Conservation (phyloP, 2,888 invertebrate genomes). For the Epistrophe grossulariae region DNA sequence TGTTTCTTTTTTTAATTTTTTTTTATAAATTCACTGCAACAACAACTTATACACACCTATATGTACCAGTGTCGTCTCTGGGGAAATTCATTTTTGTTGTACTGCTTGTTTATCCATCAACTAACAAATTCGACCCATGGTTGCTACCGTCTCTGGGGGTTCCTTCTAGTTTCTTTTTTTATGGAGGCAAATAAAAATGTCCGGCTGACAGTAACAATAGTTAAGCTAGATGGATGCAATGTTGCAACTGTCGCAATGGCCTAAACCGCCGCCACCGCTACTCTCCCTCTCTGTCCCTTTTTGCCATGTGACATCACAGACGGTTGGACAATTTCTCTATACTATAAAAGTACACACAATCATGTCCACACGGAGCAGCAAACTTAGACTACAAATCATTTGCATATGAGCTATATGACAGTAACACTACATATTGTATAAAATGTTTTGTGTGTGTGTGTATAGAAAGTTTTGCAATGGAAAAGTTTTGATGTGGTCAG, state of each 20-base stretch:
- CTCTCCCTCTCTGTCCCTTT: background rate
- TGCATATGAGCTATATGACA: slow-evolving; percentile 69
- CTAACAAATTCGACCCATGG: slow-evolving; percentile 36
- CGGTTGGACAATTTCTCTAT: slow-evolving; percentile 36
- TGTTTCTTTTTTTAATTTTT: slow-evolving; percentile 36
- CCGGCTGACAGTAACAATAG: slow-evolving; percentile 71
- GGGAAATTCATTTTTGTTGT: slow-evolving; percentile 41
- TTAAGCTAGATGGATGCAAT: slow-evolving; percentile 75
- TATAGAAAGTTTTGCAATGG: slow-evolving; percentile 57
- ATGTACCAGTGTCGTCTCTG: background rate
- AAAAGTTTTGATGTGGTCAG: slow-evolving; percentile 74
- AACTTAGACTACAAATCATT: slow-evolving; percentile 73
- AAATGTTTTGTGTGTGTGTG: background rate
- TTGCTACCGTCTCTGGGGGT: slow-evolving; percentile 8
- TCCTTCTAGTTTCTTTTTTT: slow-evolving; percentile 39
- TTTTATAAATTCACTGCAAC: slow-evolving; percentile 7
- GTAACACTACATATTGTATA: slow-evolving; percentile 33
- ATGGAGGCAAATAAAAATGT: slow-evolving; percentile 71
- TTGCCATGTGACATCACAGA: slow-evolving; percentile 40
- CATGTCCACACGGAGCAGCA: slow-evolving; percentile 43
- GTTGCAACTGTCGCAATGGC: slow-evolving; percentile 72
- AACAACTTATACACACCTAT: background rate
- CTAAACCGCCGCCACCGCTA: slow-evolving; percentile 44
- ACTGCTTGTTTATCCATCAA: slow-evolving; percentile 36
- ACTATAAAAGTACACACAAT: slow-evolving; percentile 29